Evolutionary conservation across 2,888 invertebrate species (phyloP), one percentile per base, ranked within the genome.

Genomic region (Resseliella maxima): DNA sequence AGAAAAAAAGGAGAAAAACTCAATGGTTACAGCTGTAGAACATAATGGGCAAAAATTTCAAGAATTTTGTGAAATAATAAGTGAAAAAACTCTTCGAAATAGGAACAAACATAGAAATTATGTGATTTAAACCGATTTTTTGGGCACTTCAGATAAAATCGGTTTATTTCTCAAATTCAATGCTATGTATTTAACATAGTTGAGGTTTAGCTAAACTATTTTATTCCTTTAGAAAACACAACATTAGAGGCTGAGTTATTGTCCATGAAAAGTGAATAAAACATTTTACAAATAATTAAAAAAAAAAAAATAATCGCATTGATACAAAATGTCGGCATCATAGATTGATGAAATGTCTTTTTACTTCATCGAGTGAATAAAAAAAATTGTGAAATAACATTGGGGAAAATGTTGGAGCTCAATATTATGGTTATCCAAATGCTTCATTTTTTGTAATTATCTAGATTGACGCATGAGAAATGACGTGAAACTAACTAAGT

Each of bases 171-270:
- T 18, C 72, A 10, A 18, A 10, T 12, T 72, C 59, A 41, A 41
- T 50, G 21, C 50, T 50, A 21, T 21, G n/a, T n/a, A n/a, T n/a
- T n/a, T n/a, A n/a, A n/a, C n/a, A n/a, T n/a, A n/a, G n/a, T n/a
- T n/a, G n/a, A n/a, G n/a, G n/a, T n/a, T n/a, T n/a, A n/a, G n/a
- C n/a, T n/a, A n/a, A n/a, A n/a, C n/a, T n/a, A n/a, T n/a, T n/a
- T n/a, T 24, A 24, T 24, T 59, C 72, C 72, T 72, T 72, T 72
- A 72, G 72, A 72, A n/a, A 72, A 72, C 35, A 72, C 31, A 72
- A 18, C 10, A 50, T 50, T 72, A 72, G 27, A 72, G 46, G 18
- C 46, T 50, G 46, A 18, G 12, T 41, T 8, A 41, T 41, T 41
- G 59, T 59, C 31, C 72, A 72, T 31, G 72, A 15, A 72, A 72